Evolutionary conservation across 2,113 vertebrate genomes (phyloP).

Genomic region (Alexandromys fortis): DNA sequence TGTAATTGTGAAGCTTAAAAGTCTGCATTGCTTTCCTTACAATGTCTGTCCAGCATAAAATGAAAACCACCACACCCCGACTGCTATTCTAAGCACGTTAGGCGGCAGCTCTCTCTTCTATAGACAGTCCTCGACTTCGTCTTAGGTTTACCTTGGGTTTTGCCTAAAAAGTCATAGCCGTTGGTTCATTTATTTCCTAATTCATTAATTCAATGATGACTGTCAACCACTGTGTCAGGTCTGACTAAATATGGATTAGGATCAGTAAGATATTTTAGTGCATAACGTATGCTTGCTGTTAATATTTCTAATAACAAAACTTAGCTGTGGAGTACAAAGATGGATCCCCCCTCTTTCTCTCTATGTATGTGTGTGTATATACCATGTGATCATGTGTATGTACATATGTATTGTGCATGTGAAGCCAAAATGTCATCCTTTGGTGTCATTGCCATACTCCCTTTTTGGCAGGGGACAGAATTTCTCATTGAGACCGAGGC

Average conservation of each 20-base stretch:
- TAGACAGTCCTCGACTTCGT: conserved; percentile 1
- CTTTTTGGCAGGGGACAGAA: background rate
- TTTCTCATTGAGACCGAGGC: background rate
- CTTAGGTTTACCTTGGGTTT: conserved; percentile 24
- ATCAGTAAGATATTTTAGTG: conserved; percentile 2
- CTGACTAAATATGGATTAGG: background rate
- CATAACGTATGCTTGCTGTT: background rate
- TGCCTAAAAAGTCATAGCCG: background rate
- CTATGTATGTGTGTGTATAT: background rate
- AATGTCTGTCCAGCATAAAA: background rate
- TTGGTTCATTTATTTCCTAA: background rate
- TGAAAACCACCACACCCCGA: background rate
- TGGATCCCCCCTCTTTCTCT: background rate
- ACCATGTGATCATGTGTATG: background rate
- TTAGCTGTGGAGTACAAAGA: background rate
- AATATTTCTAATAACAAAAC: conserved; percentile 9
- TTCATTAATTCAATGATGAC: background rate
- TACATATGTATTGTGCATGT: background rate
- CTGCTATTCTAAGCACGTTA: background rate
- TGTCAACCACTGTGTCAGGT: background rate
- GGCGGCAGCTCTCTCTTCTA: background rate
- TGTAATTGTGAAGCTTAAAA: conserved; percentile 8
- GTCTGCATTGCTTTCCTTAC: background rate
- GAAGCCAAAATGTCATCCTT: too few species aligned
- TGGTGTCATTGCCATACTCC: background rate